phyloP scores from a whole-genome alignment of 2,888 invertebrate species.

The Itoplectis maculator region DNA sequence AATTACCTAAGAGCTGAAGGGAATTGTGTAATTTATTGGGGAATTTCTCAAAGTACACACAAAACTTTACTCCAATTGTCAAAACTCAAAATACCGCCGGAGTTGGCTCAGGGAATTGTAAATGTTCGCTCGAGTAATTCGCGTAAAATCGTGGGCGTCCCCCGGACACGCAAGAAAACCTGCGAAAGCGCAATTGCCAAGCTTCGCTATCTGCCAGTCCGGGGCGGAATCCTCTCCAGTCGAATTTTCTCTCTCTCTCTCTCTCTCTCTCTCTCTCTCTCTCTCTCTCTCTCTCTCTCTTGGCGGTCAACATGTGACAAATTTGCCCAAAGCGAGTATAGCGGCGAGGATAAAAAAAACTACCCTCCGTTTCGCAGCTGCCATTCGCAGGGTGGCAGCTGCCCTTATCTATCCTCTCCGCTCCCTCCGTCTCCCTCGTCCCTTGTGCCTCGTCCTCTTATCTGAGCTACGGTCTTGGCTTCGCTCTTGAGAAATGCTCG shows the following conservation, averaged over 20 bases:
- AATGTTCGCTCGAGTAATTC: conserved; percentile 2
- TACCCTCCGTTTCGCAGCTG: conserved; percentile 53
- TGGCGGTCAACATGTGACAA: conserved; percentile 49
- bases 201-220: conserved; percentile 3
- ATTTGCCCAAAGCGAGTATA: conserved; percentile 44
- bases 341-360: conserved; percentile 38
- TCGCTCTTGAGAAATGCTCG: conserved; percentile 55
- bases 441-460: conserved; percentile 30
- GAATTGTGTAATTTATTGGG: too few species aligned
- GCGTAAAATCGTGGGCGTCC: background rate
- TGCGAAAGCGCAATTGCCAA: background rate
- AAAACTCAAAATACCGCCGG: background rate
- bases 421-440: background rate
- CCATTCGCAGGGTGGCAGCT: conserved; percentile 55
- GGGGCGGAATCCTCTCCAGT: background rate
- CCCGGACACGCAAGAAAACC: background rate
- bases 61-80: conserved; percentile 17
- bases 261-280: background rate
- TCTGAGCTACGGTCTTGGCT: conserved; percentile 9
- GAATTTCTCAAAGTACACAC: too few species aligned
- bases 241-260: background rate
- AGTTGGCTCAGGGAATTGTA: background rate
- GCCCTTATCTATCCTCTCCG: conserved; percentile 46
- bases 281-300: background rate
- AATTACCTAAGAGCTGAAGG: too few species aligned